phyloP scores from a whole-genome alignment of 2,888 invertebrate species.

The Chrysomela aeneicollis region DNA sequence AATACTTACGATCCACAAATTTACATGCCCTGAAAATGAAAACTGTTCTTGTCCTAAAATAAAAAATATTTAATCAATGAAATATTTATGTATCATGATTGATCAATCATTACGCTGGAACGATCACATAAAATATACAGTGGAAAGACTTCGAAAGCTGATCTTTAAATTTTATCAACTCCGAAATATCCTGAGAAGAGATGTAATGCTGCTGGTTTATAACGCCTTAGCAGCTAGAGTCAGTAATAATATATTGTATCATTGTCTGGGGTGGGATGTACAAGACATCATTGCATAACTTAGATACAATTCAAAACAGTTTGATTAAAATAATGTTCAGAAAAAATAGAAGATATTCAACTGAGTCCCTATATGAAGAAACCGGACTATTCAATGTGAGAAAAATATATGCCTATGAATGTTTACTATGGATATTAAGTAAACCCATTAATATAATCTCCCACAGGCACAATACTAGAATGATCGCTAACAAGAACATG shows the following conservation, averaged over 20 bases:
- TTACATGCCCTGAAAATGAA: too few relatives aligned
- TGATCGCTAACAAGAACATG: background rate
- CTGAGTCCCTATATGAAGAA: background rate
- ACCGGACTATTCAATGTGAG: conserved; percentile 11
- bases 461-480: background rate
- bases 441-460: conserved; percentile 5
- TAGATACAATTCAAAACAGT: too few relatives aligned
- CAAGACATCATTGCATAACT: too few relatives aligned
- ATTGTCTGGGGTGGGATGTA: too few relatives aligned
- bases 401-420: conserved; percentile 15
- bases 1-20: too few relatives aligned
- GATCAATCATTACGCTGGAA: conserved; percentile 7
- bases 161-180: conserved; percentile 3
- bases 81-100: background rate
- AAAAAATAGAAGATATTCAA: too few relatives aligned
- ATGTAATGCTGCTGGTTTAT: background rate
- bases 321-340: too few relatives aligned
- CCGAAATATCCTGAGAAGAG: background rate
- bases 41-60: too few relatives aligned
- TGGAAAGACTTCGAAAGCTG: background rate
- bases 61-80: too few relatives aligned
- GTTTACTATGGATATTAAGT: conserved; percentile 3
- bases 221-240: conserved; percentile 1
- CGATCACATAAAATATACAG: background rate
- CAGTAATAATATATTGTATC: background rate